Conservation (phyloP, 2,888 invertebrate genomes). For the Furcula furcula region DNA sequence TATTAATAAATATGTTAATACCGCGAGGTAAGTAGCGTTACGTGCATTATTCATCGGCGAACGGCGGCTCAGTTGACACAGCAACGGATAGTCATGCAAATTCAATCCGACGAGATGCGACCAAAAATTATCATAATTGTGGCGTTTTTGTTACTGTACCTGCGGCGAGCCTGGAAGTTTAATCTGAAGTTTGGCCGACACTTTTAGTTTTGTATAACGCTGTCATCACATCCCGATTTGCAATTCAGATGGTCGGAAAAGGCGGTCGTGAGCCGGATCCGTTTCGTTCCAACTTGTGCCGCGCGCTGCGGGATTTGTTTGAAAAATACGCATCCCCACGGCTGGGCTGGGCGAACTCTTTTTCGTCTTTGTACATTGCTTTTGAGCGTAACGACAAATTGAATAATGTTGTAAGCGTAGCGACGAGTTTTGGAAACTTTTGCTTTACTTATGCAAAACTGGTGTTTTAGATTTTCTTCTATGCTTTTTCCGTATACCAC, state of each 20-base stretch:
- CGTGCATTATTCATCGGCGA: constrained; percentile 76
- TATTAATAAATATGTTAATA: constrained; percentile 82
- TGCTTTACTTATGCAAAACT: constrained; percentile 23
- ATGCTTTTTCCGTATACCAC: constrained; percentile 17
- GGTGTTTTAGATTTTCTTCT: constrained; percentile 26
- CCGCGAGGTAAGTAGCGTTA: constrained; percentile 70
- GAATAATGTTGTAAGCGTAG: constrained; percentile 58
- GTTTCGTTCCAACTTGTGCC: constrained; percentile 64
- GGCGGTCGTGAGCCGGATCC: constrained; percentile 56
- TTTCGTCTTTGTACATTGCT: constrained; percentile 53
- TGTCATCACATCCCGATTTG: constrained; percentile 76
- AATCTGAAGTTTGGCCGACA: constrained; percentile 79
- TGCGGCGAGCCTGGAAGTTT: constrained; percentile 65
- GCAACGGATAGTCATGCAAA: constrained; percentile 80
- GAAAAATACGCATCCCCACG: constrained; percentile 67
- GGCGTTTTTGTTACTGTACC: constrained; percentile 81
- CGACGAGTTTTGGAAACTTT: constrained; percentile 35
- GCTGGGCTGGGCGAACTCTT: constrained; percentile 40
- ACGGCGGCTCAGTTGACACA: constrained; percentile 77
- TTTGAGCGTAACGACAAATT: constrained; percentile 65
- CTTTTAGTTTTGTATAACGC: constrained; percentile 78
- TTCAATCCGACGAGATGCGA: constrained; percentile 77
- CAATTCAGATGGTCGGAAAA: constrained; percentile 79
- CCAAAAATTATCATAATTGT: constrained; percentile 79
- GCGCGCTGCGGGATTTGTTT: constrained; percentile 58